Percentiles rank a stretch among this genome's conserved stretches.
Conservation (phyloP, 2,113 vertebrate species). For the Lepidothrix coronata region DNA sequence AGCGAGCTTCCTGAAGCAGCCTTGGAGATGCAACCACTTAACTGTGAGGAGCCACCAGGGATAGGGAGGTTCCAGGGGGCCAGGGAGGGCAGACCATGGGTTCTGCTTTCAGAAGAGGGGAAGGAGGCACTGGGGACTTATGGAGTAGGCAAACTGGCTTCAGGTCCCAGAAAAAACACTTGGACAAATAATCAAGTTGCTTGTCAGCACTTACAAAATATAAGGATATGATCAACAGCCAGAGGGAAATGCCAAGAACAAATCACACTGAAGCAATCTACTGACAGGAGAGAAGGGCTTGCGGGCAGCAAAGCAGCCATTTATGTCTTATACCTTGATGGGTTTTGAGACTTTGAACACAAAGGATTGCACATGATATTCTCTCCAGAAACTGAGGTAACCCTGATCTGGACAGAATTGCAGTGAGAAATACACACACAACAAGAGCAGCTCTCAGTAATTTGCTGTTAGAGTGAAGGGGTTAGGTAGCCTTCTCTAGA, state of each 20-base stretch:
- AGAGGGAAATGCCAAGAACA: conserved; percentile 53
- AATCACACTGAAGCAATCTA: conserved; percentile 32
- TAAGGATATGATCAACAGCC: conserved; percentile 54
- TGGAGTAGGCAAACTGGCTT: neutral
- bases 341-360: neutral
- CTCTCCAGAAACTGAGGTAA: neutral
- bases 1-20: conserved; percentile 27
- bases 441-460: neutral
- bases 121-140: neutral
- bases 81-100: neutral
- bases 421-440: fast-evolving
- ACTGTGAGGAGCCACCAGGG: neutral
- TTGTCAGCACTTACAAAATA: conserved; percentile 60
- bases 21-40: neutral
- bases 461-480: neutral
- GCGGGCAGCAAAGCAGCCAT: neutral
- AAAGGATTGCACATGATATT: neutral
- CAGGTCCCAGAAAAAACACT: conserved; percentile 43
- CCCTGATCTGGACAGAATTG: neutral
- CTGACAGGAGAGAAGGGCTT: conserved; percentile 16
- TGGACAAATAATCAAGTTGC: conserved; percentile 41
- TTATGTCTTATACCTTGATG: neutral
- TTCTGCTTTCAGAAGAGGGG: neutral
- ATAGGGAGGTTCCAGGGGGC: conserved; percentile 8
- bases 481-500: neutral